Evolutionary conservation across 1,140 invertebrate genomes (phyloP).

Genomic region (Atta colombica): DNA sequence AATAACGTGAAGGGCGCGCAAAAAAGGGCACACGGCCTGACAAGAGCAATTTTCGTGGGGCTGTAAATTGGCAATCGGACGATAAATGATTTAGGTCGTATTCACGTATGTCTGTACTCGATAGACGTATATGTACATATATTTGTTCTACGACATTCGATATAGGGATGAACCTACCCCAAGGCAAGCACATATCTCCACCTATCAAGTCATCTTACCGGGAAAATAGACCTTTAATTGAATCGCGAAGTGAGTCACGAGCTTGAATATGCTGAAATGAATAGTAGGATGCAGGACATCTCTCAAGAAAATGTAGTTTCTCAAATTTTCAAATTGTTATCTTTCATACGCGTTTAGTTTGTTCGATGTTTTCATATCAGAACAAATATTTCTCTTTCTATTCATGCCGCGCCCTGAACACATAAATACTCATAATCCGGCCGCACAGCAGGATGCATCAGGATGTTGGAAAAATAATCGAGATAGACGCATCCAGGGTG

Average conservation of each 20-base stretch:
- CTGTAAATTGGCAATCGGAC: slow-evolving; percentile 77
- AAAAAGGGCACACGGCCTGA: slow-evolving; percentile 55
- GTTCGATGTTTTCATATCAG: background rate
- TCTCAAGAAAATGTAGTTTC: background rate
- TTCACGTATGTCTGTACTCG: slow-evolving; percentile 29
- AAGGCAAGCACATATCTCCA: slow-evolving; percentile 69
- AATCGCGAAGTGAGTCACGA: slow-evolving; percentile 58
- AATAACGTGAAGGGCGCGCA: slow-evolving; percentile 33
- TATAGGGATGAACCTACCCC: slow-evolving; percentile 66
- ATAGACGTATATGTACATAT: slow-evolving; percentile 30
- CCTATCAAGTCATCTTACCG: slow-evolving; percentile 67
- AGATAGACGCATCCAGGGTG: background rate
- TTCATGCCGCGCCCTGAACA: slow-evolving; percentile 14
- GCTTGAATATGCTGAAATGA: background rate
- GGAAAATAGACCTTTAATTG: slow-evolving; percentile 75
- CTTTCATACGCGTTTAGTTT: background rate
- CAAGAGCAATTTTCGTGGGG: slow-evolving; percentile 73
- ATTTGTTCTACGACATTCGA: slow-evolving; percentile 30
- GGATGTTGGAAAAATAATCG: slow-evolving; percentile 64
- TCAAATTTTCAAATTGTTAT: slow-evolving; percentile 27
- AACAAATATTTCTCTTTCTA: slow-evolving; percentile 58
- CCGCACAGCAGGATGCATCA: background rate
- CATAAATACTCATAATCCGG: slow-evolving; percentile 66
- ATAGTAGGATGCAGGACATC: background rate
- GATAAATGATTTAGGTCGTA: slow-evolving; percentile 75